phyloP scores from a whole-genome alignment of 2,113 vertebrate genomes.

The Sterrhoptilus dennistouni region DNA sequence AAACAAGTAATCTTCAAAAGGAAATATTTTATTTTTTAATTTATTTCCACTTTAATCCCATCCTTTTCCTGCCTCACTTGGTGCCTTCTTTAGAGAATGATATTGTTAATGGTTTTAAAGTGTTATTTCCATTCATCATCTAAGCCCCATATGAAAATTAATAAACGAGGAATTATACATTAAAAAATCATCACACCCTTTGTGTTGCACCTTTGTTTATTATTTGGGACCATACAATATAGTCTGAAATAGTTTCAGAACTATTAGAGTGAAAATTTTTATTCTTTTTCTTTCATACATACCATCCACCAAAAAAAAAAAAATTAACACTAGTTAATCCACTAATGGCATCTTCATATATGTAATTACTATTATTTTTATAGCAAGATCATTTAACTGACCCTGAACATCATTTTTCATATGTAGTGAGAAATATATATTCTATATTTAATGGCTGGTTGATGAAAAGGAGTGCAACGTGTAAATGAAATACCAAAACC shows the following conservation, averaged over 20 bases:
- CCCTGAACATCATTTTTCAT: background rate
- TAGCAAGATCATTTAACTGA: background rate
- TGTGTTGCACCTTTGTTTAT: background rate
- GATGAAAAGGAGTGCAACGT: background rate
- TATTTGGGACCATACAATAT: background rate
- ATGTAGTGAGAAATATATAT: background rate
- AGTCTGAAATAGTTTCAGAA: background rate
- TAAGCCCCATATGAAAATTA: background rate
- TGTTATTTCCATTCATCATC: background rate
- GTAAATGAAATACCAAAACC: background rate
- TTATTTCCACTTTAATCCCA: conserved; percentile 27
- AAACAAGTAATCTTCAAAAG: conserved; percentile 14
- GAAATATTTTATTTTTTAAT: conserved; percentile 12
- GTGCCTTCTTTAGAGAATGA: background rate
- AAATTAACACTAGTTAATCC: background rate
- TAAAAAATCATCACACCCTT: background rate
- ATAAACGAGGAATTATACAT: background rate
- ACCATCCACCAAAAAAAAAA: background rate
- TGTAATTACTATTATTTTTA: background rate
- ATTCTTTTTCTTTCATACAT: background rate
- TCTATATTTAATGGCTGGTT: background rate
- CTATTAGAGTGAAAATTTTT: background rate
- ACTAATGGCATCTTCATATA: background rate
- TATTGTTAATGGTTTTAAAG: background rate
- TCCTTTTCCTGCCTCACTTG: background rate